Evolutionary conservation across 2,113 vertebrate genomes (phyloP), one percentile per base, ranked within the genome.

Genomic region (Entelurus aequoreus): DNA sequence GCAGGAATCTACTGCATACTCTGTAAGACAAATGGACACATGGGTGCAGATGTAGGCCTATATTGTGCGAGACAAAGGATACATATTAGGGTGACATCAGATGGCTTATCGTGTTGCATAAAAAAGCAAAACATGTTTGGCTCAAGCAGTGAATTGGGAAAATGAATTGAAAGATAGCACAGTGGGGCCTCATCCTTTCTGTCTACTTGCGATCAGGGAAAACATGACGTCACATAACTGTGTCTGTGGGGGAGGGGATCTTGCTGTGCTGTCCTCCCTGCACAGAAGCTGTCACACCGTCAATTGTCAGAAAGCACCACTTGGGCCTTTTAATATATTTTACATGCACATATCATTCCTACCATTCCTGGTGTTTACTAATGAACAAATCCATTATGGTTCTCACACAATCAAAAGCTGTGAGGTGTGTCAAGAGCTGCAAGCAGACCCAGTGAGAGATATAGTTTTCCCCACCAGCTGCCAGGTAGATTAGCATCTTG

Each of bases 221-320:
- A 72, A 67, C 44, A 19, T 70, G 68, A 66, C 52, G 79, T 91
- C 90, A 90, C 78, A 81, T 83, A 84, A 80, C 82, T 82, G 71
- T 66, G 66, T 55, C 62, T 70, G 66, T 80, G 74, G 77, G 88
- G 86, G 85, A 74, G 87, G 86, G 80, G 68, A 79, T 72, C 57
- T n/a, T 69, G 51, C 58, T 75, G 82, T 74, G 76, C 74, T 80
- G 78, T 74, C 58, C 82, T 76, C 70, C 59, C 73, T 77, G 75
- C 77, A 76, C 74, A 56, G 50, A 76, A 74, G 74, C 67, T 72
- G 69, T 72, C 71, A 75, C 72, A 72, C 72, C 69, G 74, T 72
- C 63, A 64, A 70, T 54, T 70, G 74, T 57, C 66, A 71, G 74
- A 62, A 76, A 67, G 64, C 65, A 61, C 63, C 19, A 68, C 38